These are phyloP conservation scores for Panulirus ornatus DNA, from an alignment of 1,140 invertebrate species.

Conservation along the genomic window DNA sequence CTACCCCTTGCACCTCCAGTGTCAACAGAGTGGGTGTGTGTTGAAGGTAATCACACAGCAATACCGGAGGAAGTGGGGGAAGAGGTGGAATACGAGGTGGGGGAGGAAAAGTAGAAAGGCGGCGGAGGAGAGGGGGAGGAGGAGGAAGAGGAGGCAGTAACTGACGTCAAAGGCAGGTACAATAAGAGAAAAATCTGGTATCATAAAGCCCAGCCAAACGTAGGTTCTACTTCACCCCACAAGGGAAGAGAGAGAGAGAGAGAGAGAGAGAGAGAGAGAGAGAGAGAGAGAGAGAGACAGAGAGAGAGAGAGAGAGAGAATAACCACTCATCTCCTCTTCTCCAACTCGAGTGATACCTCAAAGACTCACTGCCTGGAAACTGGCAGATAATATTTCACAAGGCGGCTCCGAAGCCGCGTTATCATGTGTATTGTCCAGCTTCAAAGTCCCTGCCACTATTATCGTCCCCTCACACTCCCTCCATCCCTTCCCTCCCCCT, in stretches of 20 bases:
- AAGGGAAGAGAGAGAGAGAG: background rate
- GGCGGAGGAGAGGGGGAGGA: background rate
- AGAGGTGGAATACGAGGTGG: background rate
- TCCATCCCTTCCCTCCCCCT: too few relatives aligned
- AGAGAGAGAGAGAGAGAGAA: too few relatives aligned
- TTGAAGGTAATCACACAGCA: background rate
- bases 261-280: background rate
- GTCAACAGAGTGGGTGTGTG: background rate
- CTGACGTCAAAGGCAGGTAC: background rate
- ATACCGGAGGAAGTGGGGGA: background rate
- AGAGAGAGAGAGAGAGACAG: background rate
- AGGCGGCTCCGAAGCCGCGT: too few relatives aligned
- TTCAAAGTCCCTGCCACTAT: too few relatives aligned
- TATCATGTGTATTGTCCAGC: too few relatives aligned
- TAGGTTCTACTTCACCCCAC: too few relatives aligned
- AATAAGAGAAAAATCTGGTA: background rate
- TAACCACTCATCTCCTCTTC: too few relatives aligned
- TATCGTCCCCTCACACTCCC: too few relatives aligned
- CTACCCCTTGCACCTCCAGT: background rate
- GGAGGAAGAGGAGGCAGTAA: background rate
- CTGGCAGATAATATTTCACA: too few relatives aligned
- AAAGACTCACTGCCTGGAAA: too few relatives aligned
- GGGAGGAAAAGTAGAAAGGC: background rate
- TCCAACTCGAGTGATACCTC: too few relatives aligned
- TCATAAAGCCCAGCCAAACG: too few relatives aligned